phyloP scores from a whole-genome alignment of 2,113 vertebrate species.

The Coturnix japonica region DNA sequence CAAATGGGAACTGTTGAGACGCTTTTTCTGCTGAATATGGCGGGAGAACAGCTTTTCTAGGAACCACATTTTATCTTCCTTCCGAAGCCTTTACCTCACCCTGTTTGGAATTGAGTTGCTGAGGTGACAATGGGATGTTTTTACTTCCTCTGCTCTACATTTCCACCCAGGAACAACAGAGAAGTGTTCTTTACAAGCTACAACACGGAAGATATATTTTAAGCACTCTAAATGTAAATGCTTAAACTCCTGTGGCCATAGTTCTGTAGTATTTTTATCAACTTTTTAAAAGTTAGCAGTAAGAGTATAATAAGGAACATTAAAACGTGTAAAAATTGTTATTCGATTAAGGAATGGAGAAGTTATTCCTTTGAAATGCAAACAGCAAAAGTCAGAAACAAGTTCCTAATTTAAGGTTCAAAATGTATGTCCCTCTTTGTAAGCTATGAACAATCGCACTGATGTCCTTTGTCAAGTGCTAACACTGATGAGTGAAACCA shows the following conservation, averaged over 20 bases:
- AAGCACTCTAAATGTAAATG: neutral
- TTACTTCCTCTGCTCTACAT: slow-evolving; percentile 32
- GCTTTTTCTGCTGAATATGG: slow-evolving; percentile 65
- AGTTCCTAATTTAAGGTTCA: neutral
- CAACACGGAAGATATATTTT: neutral
- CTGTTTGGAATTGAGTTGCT: slow-evolving; percentile 30
- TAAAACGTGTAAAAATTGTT: neutral
- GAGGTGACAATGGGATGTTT: neutral
- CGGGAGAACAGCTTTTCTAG: slow-evolving; percentile 44
- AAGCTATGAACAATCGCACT: neutral
- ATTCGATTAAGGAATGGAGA: neutral
- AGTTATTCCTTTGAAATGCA: neutral
- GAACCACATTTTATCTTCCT: slow-evolving; percentile 36
- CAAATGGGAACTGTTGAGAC: slow-evolving; percentile 73
- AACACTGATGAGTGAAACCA: neutral
- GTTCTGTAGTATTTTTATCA: neutral
- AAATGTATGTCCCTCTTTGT: neutral
- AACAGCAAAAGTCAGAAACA: neutral
- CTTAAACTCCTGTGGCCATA: neutral
- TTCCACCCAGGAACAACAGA: neutral
- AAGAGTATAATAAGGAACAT: neutral
- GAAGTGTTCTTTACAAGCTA: neutral
- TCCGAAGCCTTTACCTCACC: slow-evolving; percentile 45
- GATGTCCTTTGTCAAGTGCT: neutral
- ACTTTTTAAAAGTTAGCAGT: neutral